Evolutionary conservation across 2,888 invertebrate genomes (phyloP), one percentile per base, ranked within the genome.

Genomic region (Agrotis clavis): DNA sequence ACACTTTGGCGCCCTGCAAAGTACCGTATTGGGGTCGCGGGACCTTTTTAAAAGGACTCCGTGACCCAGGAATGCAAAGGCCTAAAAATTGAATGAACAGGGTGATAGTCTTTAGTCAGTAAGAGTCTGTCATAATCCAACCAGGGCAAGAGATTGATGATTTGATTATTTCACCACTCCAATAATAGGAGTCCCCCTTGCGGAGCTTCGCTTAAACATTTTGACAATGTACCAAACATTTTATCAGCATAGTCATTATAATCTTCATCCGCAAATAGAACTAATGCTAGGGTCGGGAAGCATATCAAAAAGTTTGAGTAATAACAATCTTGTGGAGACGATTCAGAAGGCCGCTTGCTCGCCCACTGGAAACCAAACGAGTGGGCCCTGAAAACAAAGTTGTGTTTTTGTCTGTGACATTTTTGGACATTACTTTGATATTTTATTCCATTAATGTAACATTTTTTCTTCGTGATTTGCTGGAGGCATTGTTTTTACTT

Each of bases 321-420:
- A 61, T 66, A 70, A 71, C 57, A 77, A 77, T 74, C 47, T 59
- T 51, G 19, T 66, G 30, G 45, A 54, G 13, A 62, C 72, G 62
- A 66, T 75, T 74, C 66, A 77, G 76, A 82, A 77, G 74, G 72
- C 79, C 65, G 74, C 76, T 74, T 87, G 82, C 77, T 81, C 81
- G 72, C 53, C 57, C 83, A 84, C 67, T 84, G 83, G 83, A 88
- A 88, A 84, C 79, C 67, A 72, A 77, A 79, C 63, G 62, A 67
- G 74, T 69, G 19, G 54, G 79, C 67, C 60, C 50, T n/a, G 35
- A 72, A 76, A 79, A 50, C 30, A 6, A 66, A 57, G 72, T 16
- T 45, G 14, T 54, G 60, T 60, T 25, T n/a, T 4, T 0, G 48
- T 51, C 13, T 30, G 5, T 14, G 5, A n/a, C 5, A 9, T 45